Percentiles rank a stretch among this genome's conserved stretches.
phyloP scores from a whole-genome alignment of 2,797 vertebrate species.

The Chelon labrosus region DNA sequence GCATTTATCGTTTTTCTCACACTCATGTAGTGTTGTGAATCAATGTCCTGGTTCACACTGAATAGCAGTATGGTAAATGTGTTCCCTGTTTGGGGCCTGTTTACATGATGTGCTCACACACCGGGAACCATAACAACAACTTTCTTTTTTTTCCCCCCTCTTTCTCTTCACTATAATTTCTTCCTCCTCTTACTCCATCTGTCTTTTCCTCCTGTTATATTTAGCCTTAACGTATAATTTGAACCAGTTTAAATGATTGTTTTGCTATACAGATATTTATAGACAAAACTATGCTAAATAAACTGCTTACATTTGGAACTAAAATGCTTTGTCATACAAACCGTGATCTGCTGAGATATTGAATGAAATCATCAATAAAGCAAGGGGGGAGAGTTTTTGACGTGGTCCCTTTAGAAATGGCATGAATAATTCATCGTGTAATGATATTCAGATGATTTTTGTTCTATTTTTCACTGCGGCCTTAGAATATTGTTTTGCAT shows the following conservation, averaged over 20 bases:
- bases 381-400: constrained; percentile 72
- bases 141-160: constrained; percentile 24
- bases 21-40: constrained; percentile 83
- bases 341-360: constrained; percentile 73
- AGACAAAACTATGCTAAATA: constrained; percentile 45
- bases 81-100: constrained; percentile 76
- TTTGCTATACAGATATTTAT: constrained; percentile 16
- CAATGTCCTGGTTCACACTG: constrained; percentile 82
- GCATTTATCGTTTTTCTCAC: constrained; percentile 86
- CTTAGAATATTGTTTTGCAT: constrained; percentile 84
- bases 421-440: constrained; percentile 82
- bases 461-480: constrained; percentile 75
- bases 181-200: constrained; percentile 8
- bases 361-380: constrained; percentile 80
- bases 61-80: constrained; percentile 79
- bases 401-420: constrained; percentile 75
- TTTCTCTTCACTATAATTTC: constrained; percentile 5
- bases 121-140: constrained; percentile 68
- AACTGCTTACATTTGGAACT: constrained; percentile 82
- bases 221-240: constrained; percentile 32
- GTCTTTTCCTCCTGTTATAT: constrained; percentile 26
- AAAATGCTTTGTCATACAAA: constrained; percentile 81
- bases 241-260: constrained; percentile 37
- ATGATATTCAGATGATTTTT: constrained; percentile 83
- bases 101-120: constrained; percentile 79